Evolutionary conservation across 2,888 invertebrate species (phyloP).

Genomic region (Lepidochrysops patricia): DNA sequence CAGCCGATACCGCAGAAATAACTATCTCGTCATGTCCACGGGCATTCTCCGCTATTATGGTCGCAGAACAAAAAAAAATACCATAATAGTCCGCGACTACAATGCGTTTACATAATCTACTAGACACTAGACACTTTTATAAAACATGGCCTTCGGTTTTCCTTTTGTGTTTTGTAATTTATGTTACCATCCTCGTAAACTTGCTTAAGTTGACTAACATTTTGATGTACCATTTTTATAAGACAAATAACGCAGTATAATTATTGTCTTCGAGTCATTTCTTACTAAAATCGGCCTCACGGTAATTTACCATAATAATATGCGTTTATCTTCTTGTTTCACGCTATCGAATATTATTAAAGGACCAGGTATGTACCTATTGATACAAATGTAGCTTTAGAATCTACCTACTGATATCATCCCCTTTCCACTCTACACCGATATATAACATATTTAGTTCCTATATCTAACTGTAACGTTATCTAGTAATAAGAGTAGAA

Average conservation of each 20-base stretch:
- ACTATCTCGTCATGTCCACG: conserved; percentile 30
- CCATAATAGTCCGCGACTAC: conserved; percentile 3
- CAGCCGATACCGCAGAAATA: conserved; percentile 30
- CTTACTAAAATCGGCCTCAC: not conserved
- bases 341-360: conserved; percentile 33
- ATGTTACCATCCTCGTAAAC: not conserved
- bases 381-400: conserved; percentile 13
- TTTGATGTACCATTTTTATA: too few species aligned
- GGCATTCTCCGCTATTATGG: conserved; percentile 18
- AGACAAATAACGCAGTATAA: too few species aligned
- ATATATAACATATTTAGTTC: conserved; percentile 6
- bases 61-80: conserved; percentile 1
- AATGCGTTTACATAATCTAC: not conserved
- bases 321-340: conserved; percentile 42
- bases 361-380: conserved; percentile 70
- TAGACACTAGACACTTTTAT: not conserved
- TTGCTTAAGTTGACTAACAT: too few species aligned
- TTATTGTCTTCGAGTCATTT: not conserved
- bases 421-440: not conserved
- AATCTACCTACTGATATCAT: conserved; percentile 12
- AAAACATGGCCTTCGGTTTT: not conserved
- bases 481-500: conserved; percentile 6
- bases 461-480: not conserved
- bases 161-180: not conserved
- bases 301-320: not conserved